phyloP scores from a whole-genome alignment of 1,140 invertebrate genomes.

The Euborellia annulipes region DNA sequence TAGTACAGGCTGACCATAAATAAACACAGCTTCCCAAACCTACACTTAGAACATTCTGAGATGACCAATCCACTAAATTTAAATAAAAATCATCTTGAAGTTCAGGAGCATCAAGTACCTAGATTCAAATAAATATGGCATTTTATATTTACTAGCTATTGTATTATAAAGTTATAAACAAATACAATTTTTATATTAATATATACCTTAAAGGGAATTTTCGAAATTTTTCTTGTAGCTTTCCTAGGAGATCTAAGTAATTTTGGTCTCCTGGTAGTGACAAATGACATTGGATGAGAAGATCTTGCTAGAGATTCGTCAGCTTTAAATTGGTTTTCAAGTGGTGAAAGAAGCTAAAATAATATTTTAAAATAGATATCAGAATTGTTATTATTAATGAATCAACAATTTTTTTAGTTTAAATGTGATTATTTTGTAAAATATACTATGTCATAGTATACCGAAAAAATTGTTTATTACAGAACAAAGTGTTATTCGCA shows the following conservation, averaged over 20 bases:
- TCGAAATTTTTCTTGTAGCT: slow-evolving; percentile 43
- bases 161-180: too few relatives aligned
- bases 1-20: slow-evolving; percentile 55
- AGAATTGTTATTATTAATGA: too few relatives aligned
- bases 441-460: too few relatives aligned
- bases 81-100: slow-evolving; percentile 59
- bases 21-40: slow-evolving; percentile 52
- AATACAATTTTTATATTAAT: too few relatives aligned
- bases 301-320: too few relatives aligned
- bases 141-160: neutral
- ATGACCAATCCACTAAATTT: slow-evolving; percentile 57
- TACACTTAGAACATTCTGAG: slow-evolving; percentile 51
- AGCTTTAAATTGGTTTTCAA: too few relatives aligned
- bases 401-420: too few relatives aligned
- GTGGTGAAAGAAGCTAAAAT: too few relatives aligned
- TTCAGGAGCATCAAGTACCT: slow-evolving; percentile 53
- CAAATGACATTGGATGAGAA: slow-evolving; percentile 46
- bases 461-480: too few relatives aligned
- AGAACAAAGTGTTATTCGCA: too few relatives aligned
- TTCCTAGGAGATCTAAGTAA: slow-evolving; percentile 42
- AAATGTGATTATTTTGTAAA: too few relatives aligned
- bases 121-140: neutral
- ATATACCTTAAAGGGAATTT: slow-evolving; percentile 45
- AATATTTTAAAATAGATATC: too few relatives aligned
- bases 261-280: slow-evolving; percentile 42